Evolutionary conservation across 2,888 invertebrate genomes (phyloP).

Genomic region (Nebria salina): DNA sequence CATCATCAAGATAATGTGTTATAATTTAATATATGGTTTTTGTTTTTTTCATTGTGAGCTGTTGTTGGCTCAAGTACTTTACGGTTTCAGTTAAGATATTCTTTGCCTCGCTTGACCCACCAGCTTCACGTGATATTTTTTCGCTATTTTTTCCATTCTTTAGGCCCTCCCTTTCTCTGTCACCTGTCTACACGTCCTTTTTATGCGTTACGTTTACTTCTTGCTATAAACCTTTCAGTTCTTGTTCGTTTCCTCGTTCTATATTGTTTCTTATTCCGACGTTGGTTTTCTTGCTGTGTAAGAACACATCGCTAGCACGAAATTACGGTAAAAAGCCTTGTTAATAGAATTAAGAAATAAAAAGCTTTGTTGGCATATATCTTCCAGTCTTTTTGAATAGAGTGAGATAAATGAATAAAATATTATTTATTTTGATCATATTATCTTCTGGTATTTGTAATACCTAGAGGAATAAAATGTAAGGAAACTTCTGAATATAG

Average conservation of each 20-base stretch:
- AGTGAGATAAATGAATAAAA: background rate
- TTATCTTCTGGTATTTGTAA: too few relatives aligned
- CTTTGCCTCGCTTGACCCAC: constrained; percentile 16
- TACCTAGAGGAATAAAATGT: too few relatives aligned
- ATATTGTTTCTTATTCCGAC: constrained; percentile 36
- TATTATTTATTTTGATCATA: too few relatives aligned
- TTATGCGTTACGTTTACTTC: constrained; percentile 43
- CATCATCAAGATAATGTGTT: background rate
- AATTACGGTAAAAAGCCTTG: background rate
- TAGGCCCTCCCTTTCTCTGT: constrained; percentile 44
- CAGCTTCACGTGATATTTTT: constrained; percentile 28
- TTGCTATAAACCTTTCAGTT: constrained; percentile 44
- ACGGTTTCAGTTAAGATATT: constrained; percentile 18
- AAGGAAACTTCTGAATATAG: too few relatives aligned
- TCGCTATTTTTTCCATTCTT: constrained; percentile 23
- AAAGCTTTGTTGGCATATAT: background rate
- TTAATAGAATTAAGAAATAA: background rate
- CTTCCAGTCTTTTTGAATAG: background rate
- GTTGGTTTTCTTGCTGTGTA: constrained; percentile 21
- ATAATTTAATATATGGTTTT: background rate
- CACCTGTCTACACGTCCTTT: constrained; percentile 44
- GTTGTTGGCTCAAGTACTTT: background rate
- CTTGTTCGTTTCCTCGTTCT: constrained; percentile 28
- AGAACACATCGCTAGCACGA: background rate
- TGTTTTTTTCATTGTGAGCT: background rate